These are phyloP conservation scores for Leucoraja ocellata DNA, from an alignment of 2,797 vertebrate species.

Conservation along the genomic window DNA sequence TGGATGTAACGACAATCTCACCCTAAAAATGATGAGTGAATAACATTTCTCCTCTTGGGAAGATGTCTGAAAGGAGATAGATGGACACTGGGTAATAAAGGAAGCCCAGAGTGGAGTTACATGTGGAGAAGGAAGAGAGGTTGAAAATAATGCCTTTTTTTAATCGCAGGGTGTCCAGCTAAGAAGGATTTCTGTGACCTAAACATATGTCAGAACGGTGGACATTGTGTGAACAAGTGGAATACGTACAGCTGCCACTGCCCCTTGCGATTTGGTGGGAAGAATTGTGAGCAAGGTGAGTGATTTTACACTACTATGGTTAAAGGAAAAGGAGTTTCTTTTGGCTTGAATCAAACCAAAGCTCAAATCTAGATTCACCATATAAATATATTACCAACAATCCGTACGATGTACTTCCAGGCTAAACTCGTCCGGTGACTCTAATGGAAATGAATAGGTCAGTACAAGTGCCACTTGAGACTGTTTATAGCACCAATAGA, in stretches of 20 bases:
- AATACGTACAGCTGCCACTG: conserved; percentile 80
- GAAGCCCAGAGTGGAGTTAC: not conserved
- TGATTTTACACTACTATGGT: not conserved
- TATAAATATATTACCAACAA: not conserved
- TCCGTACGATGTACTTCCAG: not conserved
- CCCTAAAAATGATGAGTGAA: not conserved
- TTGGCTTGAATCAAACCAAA: not conserved
- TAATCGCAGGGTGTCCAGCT: conserved; percentile 73
- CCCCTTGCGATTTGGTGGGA: conserved; percentile 76
- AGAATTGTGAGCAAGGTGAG: conserved; percentile 90
- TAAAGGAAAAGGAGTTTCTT: not conserved
- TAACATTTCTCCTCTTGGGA: no score
- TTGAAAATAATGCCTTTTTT: not conserved
- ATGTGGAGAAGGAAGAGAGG: not conserved
- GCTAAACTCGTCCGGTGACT: not conserved
- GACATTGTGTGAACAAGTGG: conserved; percentile 82
- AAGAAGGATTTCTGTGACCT: conserved; percentile 77
- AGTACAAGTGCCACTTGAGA: not conserved
- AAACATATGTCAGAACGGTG: conserved; percentile 77
- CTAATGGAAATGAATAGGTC: not conserved
- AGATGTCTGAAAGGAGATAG: not conserved
- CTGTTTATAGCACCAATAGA: no score
- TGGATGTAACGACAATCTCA: no score
- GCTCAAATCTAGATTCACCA: not conserved
- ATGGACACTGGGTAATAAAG: no score